Conservation (phyloP, 2,113 vertebrate species). For the Bostrychus sinensis region DNA sequence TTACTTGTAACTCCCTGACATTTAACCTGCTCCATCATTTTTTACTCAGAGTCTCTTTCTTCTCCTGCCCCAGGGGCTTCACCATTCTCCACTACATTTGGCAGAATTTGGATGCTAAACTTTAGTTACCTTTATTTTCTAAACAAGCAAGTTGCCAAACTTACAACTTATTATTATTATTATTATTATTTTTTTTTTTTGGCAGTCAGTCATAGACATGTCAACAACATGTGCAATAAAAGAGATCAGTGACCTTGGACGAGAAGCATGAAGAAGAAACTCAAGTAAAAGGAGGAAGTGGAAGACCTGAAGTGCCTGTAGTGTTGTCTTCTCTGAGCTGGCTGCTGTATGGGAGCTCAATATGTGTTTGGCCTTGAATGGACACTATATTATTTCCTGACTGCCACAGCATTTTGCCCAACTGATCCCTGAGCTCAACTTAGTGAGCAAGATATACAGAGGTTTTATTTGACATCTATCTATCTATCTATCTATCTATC, state of each 20-base stretch:
- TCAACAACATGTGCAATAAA: slow-evolving; percentile 41
- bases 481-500: no score
- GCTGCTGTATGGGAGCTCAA: slow-evolving; percentile 46
- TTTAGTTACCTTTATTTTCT: no score
- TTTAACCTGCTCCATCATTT: slow-evolving; percentile 69
- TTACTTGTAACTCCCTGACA: slow-evolving; percentile 72
- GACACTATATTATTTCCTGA: slow-evolving; percentile 70
- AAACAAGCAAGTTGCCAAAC: slow-evolving; percentile 43
- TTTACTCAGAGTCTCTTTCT: slow-evolving; percentile 63
- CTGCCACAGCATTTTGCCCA: slow-evolving; percentile 61
- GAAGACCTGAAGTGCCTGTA: slow-evolving; percentile 76
- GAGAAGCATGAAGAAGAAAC: slow-evolving; percentile 67
- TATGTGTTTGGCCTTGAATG: slow-evolving; percentile 71
- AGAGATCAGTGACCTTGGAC: background rate
- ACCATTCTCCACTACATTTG: no score
- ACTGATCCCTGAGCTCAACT: slow-evolving; percentile 51
- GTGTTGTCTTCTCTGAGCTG: background rate
- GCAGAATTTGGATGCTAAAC: no score
- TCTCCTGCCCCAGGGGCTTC: slow-evolving; percentile 55
- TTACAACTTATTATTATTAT: slow-evolving; percentile 7
- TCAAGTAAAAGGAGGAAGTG: slow-evolving; percentile 57
- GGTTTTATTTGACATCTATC: no score
- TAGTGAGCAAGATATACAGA: background rate
- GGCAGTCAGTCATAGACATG: slow-evolving; percentile 39
- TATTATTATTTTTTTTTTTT: slow-evolving; percentile 33